Evolutionary conservation across 2,888 invertebrate species (phyloP), one percentile per base, ranked within the genome.

Genomic region (Celastrina argiolus): DNA sequence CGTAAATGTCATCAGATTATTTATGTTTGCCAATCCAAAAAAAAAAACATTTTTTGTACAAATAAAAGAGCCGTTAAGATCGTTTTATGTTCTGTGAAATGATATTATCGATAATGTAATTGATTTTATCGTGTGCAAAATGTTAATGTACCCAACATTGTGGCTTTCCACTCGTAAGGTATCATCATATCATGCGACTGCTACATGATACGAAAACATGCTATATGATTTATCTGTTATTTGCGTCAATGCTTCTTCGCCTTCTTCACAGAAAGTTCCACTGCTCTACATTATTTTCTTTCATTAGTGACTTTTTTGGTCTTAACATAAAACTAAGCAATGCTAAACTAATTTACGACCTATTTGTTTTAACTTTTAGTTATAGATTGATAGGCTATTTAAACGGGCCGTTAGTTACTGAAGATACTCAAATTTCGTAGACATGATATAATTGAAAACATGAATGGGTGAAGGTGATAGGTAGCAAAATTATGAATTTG

Each of bases 231-330:
- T 31, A 59, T 59, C 16, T 59, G 59, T 59, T 59, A 31, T 26
- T 59, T 59, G 1, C 59, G 59, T 59, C 59, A 59, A 59, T 31
- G 16, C 31, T 34, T 31, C 51, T 16, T n/a, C n/a, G n/a, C n/a
- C n/a, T n/a, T n/a, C n/a, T n/a, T n/a, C n/a, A n/a, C 59, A 59
- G 34, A 59, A 59, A 59, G 59, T 59, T 59, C n/a, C 34, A 16
- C 31, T n/a, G n/a, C 18, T 45, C 45, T 10, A 45, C 18, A 45
- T 45, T 45, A 8, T 45, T 18, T 45, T 45, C 18, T 18, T 31
- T 7, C 31, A 31, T 31, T 31, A 1, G 31, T 31, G 31, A 31
- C 31, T 31, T 7, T 31, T 7, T 6, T 31, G 31, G 5, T 31
- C 31, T 31, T 6, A 31, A 4, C 28, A 28, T 28, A 2, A 3